phyloP scores from a whole-genome alignment of 1,140 invertebrate genomes.

The Drosophila sechellia region DNA sequence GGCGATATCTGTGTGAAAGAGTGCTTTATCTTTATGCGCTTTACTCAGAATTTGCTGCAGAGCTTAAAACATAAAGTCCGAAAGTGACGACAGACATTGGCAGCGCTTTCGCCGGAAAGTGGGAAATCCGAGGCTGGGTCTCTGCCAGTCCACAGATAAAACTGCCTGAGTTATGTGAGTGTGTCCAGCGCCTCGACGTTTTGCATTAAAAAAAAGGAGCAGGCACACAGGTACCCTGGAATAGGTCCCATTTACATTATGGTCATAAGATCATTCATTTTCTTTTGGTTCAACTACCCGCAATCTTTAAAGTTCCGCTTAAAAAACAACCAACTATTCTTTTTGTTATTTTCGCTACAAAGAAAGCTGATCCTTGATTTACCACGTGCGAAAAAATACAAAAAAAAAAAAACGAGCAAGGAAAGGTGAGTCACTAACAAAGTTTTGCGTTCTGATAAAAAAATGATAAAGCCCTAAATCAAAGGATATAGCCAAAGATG shows the following conservation, averaged over 20 bases:
- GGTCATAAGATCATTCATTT: too few species aligned
- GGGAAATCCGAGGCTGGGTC: constrained; percentile 24
- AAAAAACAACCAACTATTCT: background rate
- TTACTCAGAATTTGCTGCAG: constrained; percentile 59
- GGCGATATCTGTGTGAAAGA: constrained; percentile 7
- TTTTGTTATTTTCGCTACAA: background rate
- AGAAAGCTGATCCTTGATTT: background rate
- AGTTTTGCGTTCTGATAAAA: background rate
- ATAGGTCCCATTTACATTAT: background rate
- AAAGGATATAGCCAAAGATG: constrained; percentile 15
- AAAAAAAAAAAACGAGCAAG: background rate
- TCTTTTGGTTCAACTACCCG: too few species aligned
- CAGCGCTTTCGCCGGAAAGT: constrained; percentile 8
- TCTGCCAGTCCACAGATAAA: constrained; percentile 23
- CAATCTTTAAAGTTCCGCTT: too few species aligned
- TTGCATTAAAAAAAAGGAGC: background rate
- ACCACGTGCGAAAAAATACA: background rate
- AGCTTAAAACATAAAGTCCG: constrained; percentile 40
- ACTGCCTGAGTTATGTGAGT: constrained; percentile 23
- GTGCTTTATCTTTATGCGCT: constrained; percentile 61
- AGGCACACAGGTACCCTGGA: background rate
- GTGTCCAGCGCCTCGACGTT: constrained; percentile 6
- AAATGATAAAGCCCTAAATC: constrained; percentile 1
- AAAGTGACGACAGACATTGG: constrained; percentile 11
- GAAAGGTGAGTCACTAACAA: constrained; percentile 5